Evolutionary conservation across 1,140 invertebrate species (phyloP).

Genomic region (Heliconius hewitsoni): DNA sequence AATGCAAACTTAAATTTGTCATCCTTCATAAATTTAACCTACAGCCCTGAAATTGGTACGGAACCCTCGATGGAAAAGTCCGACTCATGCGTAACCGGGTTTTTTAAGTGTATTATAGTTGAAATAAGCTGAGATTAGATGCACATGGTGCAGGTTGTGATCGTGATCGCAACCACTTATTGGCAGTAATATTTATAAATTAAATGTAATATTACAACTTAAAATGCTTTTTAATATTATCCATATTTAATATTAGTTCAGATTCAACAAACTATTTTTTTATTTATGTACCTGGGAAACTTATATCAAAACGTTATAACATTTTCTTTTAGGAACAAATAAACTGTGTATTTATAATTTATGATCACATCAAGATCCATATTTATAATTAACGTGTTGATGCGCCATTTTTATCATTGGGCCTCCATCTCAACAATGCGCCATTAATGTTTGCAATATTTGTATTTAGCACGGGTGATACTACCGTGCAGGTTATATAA

Average conservation of each 20-base stretch:
- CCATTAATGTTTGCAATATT: conserved; percentile 20
- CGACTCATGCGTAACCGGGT: no score
- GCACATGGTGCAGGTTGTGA: no score
- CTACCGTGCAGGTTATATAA: background rate
- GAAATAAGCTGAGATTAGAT: no score
- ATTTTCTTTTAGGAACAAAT: conserved; percentile 4
- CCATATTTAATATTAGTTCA: background rate
- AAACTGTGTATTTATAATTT: background rate
- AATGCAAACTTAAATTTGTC: no score
- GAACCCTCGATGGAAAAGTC: no score
- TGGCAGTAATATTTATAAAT: no score
- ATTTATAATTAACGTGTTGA: conserved; percentile 11
- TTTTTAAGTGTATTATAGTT: no score
- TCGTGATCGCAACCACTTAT: no score
- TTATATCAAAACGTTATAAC: background rate
- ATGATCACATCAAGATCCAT: conserved; percentile 15
- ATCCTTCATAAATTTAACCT: no score
- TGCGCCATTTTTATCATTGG: conserved; percentile 19
- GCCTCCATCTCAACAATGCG: conserved; percentile 15
- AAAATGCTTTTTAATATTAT: no score
- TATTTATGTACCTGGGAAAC: background rate
- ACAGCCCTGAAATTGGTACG: no score
- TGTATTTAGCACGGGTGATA: background rate
- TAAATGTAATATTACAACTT: no score
- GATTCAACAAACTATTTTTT: background rate